Base-by-base conservation (phyloP, 1,140 invertebrate genomes). In the Epicauta chinensis region DNA sequence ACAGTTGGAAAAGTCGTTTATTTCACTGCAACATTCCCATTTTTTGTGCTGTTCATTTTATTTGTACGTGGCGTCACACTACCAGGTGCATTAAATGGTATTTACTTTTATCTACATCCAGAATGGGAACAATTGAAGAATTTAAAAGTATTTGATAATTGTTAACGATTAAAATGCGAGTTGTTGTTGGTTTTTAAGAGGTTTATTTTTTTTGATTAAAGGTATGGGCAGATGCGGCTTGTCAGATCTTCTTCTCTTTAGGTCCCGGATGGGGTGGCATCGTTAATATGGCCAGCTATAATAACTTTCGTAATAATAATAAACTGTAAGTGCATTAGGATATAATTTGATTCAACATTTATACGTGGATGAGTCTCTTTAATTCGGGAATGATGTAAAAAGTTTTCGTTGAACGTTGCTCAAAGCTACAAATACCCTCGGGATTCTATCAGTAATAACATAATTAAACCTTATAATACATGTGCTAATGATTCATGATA, bases 221-320 rank as follows among this genome's bases (percentile, higher is more conserved):
- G 86, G 90, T 94, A 14, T 96, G 93, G 93, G 84, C 88, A 23
- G 92, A 94, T 71, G 92, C 92, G 4, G 91, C 91, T 0, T 83
- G 91, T 5, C 88, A 91, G 72, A 87, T 95, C 55, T 94, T 95
- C 68, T 95, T 89, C 65, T 93, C 91, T 0, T 81, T 94, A 1
- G 93, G 92, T 1, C 87, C 89, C 9, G 92, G 92, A 2, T 95
- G 93, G 79, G 93, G 93, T 43, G 89, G 89, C 15, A 83, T 94
- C 60, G 77, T 94, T 4, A 86, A 89, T 31, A 89, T 93, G 73
- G 89, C 91, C 10, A 93, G 89, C 67, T 93, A 91, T 62, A 95
- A 96, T 68, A 79, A 79, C 46, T 93, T 93, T 63, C 78, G 86
- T 59, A 93, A 93, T 59, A 88, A 93, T 63, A 91, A 88, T 66